A percentile compares a stretch with the other conserved stretches of the same genome.
phyloP scores from a whole-genome alignment of 1,140 invertebrate species.

The Scaptomyza graminum region DNA sequence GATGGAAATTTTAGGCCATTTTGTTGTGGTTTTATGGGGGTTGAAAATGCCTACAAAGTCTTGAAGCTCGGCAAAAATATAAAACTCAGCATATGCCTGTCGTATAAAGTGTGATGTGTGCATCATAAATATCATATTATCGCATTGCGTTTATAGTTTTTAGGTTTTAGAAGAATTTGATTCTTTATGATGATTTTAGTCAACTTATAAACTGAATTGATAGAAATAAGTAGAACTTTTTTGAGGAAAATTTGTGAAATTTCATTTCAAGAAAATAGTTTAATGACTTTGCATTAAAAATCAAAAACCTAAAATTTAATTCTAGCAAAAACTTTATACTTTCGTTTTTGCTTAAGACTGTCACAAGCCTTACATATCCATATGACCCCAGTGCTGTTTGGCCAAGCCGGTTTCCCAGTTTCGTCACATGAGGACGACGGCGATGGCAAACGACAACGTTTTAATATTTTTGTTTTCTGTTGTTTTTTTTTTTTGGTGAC shows the following conservation, averaged over 20 bases:
- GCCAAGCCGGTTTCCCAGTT: constrained; percentile 63
- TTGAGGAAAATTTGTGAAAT: no score
- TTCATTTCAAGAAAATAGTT: no score
- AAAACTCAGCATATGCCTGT: not conserved
- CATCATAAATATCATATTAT: not conserved
- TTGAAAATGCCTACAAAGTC: not conserved
- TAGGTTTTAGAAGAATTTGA: not conserved
- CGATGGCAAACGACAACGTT: constrained; percentile 47
- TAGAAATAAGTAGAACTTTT: no score
- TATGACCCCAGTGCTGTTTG: constrained; percentile 54
- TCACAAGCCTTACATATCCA: not conserved
- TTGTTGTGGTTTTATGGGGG: constrained; percentile 7
- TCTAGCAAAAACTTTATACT: no score
- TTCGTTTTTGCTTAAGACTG: no score
- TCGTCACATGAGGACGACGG: constrained; percentile 15
- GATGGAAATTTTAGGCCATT: constrained; percentile 16
- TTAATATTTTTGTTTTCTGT: constrained; percentile 60
- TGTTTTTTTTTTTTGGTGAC: constrained; percentile 46
- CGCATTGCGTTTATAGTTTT: not conserved
- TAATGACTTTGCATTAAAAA: no score
- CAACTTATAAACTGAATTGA: no score
- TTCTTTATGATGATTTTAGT: not conserved
- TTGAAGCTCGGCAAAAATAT: not conserved
- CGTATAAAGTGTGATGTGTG: not conserved
- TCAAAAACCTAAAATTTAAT: no score